A percentile compares a stretch with the other conserved stretches of the same genome.
These are phyloP conservation scores for Hormaphis cornu DNA, from an alignment of 1,140 invertebrate genomes.

Conservation along the genomic window DNA sequence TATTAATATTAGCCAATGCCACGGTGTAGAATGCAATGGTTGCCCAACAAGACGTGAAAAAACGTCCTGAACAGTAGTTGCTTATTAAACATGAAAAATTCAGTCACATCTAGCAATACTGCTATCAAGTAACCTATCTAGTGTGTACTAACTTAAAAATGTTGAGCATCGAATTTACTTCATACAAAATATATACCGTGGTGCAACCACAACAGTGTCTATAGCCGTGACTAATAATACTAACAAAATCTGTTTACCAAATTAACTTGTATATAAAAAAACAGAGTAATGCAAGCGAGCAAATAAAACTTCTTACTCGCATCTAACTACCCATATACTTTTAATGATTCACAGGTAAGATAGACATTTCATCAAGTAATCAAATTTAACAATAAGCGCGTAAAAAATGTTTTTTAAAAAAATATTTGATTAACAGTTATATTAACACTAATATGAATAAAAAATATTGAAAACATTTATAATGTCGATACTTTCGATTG, in stretches of 20 bases:
- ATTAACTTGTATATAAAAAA: neutral
- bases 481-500: neutral
- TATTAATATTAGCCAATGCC: too few relatives aligned
- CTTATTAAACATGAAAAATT: too few relatives aligned
- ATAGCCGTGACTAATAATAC: too few relatives aligned
- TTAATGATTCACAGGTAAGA: neutral
- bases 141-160: too few relatives aligned
- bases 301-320: neutral
- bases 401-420: neutral
- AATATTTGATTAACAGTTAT: neutral
- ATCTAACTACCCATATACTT: neutral
- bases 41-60: too few relatives aligned
- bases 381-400: slow-evolving; percentile 3
- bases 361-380: neutral
- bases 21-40: too few relatives aligned
- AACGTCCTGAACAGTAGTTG: too few relatives aligned
- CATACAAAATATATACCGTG: too few relatives aligned
- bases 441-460: neutral
- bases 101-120: too few relatives aligned
- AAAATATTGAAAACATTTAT: neutral
- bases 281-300: neutral
- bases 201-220: too few relatives aligned
- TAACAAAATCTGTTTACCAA: neutral
- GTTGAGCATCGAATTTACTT: too few relatives aligned
- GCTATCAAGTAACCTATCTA: too few relatives aligned